Conservation (phyloP, 2,888 invertebrate genomes). For the Pyrgus malvae region DNA sequence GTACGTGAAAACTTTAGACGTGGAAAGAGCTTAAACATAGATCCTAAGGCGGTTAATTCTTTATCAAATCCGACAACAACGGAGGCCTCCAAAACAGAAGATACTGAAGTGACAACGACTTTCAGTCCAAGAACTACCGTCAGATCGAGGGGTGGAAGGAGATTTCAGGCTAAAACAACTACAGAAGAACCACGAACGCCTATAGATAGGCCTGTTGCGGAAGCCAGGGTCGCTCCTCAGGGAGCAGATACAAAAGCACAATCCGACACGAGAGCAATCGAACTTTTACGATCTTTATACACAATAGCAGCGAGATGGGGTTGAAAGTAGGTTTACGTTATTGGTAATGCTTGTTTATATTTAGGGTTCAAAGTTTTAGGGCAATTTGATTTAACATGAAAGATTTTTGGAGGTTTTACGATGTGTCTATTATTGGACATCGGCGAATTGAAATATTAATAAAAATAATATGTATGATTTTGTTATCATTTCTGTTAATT, state of each 20-base stretch:
- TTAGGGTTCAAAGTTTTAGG: conserved; percentile 44
- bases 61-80: conserved; percentile 62
- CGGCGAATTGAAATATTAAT: too few species aligned
- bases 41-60: conserved; percentile 65
- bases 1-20: conserved; percentile 40
- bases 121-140: conserved; percentile 51
- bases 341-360: conserved; percentile 41
- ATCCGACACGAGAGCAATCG: conserved; percentile 90
- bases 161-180: conserved; percentile 55
- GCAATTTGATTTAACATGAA: not conserved
- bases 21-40: conserved; percentile 60
- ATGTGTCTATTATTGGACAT: too few species aligned
- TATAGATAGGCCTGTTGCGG: conserved; percentile 62
- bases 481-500: too few species aligned
- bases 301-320: conserved; percentile 93
- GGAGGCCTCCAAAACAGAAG: conserved; percentile 47
- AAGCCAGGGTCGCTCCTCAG: conserved; percentile 60
- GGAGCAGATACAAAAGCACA: conserved; percentile 62
- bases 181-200: conserved; percentile 47
- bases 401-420: too few species aligned
- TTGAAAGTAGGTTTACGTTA: conserved; percentile 42
- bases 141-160: conserved; percentile 63
- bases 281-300: conserved; percentile 91
- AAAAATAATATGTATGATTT: too few species aligned
- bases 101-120: conserved; percentile 56